Conservation (phyloP, 92 coral and sea anemone species). For the Epizoanthus ramosus region DNA sequence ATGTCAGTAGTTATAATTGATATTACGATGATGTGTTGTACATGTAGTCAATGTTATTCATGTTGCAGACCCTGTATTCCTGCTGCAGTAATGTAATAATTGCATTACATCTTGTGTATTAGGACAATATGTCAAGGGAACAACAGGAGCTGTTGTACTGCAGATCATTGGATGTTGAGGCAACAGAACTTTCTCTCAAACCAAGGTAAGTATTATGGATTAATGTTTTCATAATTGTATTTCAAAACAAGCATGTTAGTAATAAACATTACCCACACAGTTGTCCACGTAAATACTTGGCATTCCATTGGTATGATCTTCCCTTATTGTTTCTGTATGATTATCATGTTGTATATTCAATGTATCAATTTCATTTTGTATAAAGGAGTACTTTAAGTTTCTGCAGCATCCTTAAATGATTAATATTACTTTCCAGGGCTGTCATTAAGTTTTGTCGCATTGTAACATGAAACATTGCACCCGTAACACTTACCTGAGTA, state of each 20-base stretch:
- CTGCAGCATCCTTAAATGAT: too few relatives aligned
- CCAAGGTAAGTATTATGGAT: conserved; percentile 60
- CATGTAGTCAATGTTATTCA: background rate
- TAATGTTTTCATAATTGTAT: background rate
- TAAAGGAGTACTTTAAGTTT: too few relatives aligned
- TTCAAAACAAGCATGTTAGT: background rate
- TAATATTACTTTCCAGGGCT: too few relatives aligned
- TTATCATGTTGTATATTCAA: too few relatives aligned
- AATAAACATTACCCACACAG: background rate
- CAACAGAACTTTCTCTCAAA: conserved; percentile 76
- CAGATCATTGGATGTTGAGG: conserved; percentile 64
- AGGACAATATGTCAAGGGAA: conserved; percentile 67
- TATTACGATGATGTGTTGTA: background rate
- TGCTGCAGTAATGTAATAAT: background rate
- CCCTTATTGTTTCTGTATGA: too few relatives aligned
- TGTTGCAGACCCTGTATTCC: background rate
- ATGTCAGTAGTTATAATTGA: too few relatives aligned
- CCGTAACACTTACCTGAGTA: too few relatives aligned
- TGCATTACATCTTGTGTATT: background rate
- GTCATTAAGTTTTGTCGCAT: too few relatives aligned
- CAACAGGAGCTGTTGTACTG: conserved; percentile 77
- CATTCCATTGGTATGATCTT: too few relatives aligned
- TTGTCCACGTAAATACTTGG: too few relatives aligned
- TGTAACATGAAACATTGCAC: too few relatives aligned
- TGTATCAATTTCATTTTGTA: too few relatives aligned